Percentiles rank a stretch among this genome's conserved stretches.
These are phyloP conservation scores for Acestrorhynchus altus DNA, from an alignment of 2,797 vertebrate genomes.

Conservation along the genomic window DNA sequence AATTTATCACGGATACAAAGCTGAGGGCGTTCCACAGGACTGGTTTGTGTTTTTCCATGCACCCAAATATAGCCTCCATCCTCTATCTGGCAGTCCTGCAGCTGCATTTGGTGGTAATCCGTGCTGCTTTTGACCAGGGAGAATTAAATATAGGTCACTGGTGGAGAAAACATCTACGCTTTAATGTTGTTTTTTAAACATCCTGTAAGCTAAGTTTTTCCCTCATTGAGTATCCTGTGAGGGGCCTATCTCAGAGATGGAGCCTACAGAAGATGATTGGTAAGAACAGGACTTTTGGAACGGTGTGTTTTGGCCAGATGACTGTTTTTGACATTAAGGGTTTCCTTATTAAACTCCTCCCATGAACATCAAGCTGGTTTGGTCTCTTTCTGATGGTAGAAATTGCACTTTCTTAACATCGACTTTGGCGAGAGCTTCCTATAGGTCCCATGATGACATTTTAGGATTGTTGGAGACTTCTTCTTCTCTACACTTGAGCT, in stretches of 20 bases:
- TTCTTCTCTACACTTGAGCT: too few species aligned
- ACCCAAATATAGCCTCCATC: background rate
- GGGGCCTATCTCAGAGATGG: background rate
- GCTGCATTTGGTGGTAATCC: background rate
- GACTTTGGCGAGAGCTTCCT: too few species aligned
- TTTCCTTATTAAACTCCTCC: too few species aligned
- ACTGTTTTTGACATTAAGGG: too few species aligned
- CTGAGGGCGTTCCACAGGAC: too few species aligned
- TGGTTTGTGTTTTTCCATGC: background rate
- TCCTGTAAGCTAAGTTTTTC: slow-evolving; percentile 43
- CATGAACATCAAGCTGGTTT: too few species aligned
- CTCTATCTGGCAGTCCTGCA: background rate
- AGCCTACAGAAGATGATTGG: background rate
- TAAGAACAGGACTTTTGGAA: too few species aligned
- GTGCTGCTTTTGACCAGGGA: slow-evolving; percentile 4
- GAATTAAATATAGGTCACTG: slow-evolving; percentile 24
- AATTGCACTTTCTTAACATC: too few species aligned
- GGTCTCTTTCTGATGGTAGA: too few species aligned
- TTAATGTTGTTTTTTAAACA: slow-evolving; percentile 12
- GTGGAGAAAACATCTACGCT: slow-evolving; percentile 14
- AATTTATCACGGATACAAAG: background rate
- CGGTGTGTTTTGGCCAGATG: too few species aligned
- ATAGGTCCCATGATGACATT: too few species aligned
- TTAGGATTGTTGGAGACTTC: too few species aligned
- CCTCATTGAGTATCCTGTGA: slow-evolving; percentile 7